Conservation (phyloP, 2,888 invertebrate species). For the Caenorhabditis sp. region DNA sequence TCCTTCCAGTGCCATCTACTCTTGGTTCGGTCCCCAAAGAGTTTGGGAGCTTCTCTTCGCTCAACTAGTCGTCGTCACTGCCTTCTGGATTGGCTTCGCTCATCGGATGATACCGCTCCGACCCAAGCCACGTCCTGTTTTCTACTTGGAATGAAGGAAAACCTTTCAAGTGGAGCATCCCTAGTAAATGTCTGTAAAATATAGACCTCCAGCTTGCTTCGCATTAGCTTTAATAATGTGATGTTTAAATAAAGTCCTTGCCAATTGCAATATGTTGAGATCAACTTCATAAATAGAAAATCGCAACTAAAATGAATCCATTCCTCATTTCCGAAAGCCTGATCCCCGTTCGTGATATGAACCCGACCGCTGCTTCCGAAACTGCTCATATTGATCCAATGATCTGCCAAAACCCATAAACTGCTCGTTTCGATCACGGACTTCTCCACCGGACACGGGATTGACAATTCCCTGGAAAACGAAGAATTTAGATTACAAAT, state of each 20-base stretch:
- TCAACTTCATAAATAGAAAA: constrained; percentile 29
- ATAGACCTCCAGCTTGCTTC: constrained; percentile 42
- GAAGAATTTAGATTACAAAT: neutral
- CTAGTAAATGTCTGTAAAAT: constrained; percentile 49
- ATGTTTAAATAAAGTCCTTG: neutral
- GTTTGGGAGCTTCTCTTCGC: constrained; percentile 55
- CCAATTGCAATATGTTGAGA: constrained; percentile 6
- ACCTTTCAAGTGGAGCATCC: neutral
- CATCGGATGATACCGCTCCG: constrained; percentile 56
- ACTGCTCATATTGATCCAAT: constrained; percentile 76
- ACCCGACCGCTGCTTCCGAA: constrained; percentile 51
- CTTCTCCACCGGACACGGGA: constrained; percentile 94
- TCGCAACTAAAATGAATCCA: neutral
- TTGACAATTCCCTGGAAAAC: constrained; percentile 89
- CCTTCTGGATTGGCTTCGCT: constrained; percentile 51
- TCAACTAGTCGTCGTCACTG: constrained; percentile 44
- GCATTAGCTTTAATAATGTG: constrained; percentile 58
- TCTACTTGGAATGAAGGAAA: constrained; percentile 44
- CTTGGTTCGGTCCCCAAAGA: constrained; percentile 48
- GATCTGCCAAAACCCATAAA: constrained; percentile 93
- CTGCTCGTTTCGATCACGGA: constrained; percentile 92
- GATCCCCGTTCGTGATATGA: constrained; percentile 36
- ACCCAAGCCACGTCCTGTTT: constrained; percentile 60
- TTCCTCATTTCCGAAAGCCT: constrained; percentile 40
- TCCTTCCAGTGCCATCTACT: constrained; percentile 45